These are phyloP conservation scores for Andricus grossulariae DNA, from an alignment of 1,140 invertebrate genomes.

Conservation along the genomic window DNA sequence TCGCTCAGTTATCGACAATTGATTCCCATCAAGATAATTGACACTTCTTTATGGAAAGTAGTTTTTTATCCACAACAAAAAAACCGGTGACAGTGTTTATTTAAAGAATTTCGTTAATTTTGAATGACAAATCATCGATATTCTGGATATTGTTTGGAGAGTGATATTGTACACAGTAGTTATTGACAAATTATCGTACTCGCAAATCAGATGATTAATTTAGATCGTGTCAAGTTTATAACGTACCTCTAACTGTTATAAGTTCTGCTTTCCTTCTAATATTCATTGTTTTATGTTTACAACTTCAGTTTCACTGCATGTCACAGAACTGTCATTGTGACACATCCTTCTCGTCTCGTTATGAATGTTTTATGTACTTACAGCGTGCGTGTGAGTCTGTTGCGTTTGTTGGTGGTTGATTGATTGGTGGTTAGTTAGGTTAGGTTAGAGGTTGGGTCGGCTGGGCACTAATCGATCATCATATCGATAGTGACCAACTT, in stretches of 20 bases:
- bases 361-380: too few relatives aligned
- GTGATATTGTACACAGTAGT: background rate
- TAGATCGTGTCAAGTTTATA: background rate
- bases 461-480: too few relatives aligned
- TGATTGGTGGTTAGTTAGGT: too few relatives aligned
- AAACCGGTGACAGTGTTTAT: background rate
- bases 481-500: too few relatives aligned
- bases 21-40: background rate
- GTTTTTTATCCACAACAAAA: background rate
- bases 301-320: conserved; percentile 49
- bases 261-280: conserved; percentile 45
- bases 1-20: background rate
- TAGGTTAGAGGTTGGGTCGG: too few relatives aligned
- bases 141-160: background rate
- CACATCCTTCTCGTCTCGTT: background rate
- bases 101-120: background rate
- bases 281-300: conserved; percentile 54
- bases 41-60: background rate
- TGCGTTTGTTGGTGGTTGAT: too few relatives aligned
- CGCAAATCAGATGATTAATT: conserved; percentile 15
- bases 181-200: background rate
- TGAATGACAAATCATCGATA: background rate
- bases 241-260: background rate
- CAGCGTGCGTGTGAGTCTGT: too few relatives aligned
- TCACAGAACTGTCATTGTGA: conserved; percentile 57